These are phyloP conservation scores for Linurgus olivaceus DNA, from an alignment of 2,797 vertebrate genomes.

Conservation along the genomic window DNA sequence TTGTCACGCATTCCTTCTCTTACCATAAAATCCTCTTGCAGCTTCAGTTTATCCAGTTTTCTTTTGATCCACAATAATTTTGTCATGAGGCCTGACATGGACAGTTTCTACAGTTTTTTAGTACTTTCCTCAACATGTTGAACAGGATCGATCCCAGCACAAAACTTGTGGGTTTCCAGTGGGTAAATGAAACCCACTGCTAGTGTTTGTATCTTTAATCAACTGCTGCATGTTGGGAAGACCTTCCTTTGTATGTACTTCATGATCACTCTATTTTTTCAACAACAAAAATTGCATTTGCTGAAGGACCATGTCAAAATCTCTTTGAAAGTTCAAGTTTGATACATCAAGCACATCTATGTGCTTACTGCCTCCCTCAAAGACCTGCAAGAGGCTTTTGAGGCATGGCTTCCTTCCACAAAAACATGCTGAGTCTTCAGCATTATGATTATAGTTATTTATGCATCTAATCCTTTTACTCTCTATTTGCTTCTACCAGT, in stretches of 20 bases:
- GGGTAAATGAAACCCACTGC: neutral
- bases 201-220: neutral
- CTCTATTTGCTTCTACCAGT: conserved; percentile 35
- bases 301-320: neutral
- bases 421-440: conserved; percentile 28
- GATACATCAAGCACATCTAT: neutral
- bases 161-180: neutral
- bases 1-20: neutral
- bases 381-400: neutral
- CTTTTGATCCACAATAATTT: neutral
- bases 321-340: neutral
- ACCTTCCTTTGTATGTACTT: neutral
- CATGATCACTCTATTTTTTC: neutral
- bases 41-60: neutral
- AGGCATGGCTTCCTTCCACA: conserved; percentile 6
- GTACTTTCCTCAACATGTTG: neutral
- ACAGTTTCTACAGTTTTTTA: neutral
- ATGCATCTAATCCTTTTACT: conserved; percentile 27
- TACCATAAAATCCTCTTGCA: neutral
- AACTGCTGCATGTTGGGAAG: neutral
- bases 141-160: neutral
- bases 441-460: conserved; percentile 38
- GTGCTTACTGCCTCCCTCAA: neutral
- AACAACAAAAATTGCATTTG: neutral
- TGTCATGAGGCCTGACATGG: neutral